Base-by-base conservation (phyloP, 2,113 vertebrate genomes). In the Naja naja region DNA sequence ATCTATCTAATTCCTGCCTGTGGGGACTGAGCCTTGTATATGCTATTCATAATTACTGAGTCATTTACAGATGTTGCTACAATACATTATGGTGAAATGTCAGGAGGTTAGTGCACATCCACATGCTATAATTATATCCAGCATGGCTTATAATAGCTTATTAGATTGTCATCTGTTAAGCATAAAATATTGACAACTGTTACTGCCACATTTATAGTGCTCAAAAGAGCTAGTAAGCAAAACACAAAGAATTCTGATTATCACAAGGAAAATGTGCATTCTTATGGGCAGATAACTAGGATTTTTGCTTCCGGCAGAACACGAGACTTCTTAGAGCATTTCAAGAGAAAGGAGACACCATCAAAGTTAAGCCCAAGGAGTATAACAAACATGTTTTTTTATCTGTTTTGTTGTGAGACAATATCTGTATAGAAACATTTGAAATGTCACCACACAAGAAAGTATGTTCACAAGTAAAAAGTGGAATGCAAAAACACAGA, bases 121-220 rank as follows among this genome's bases (percentile, higher is more conserved):
- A 90, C 87, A 90, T 49, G 23, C 93, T 94, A 69, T 94, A 96
- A 96, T 96, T 94, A 89, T n/a, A 89, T 6, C 86, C 95, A 90
- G 55, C 47, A 88, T 95, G 95, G 86, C 92, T 97, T 95, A 64
- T 95, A 95, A 95, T 93, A 95, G 95, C 94, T 96, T 95, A 95
- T 96, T 96, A 94, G 95, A 87, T 95, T 95, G 96, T 95, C 94
- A 96, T 95, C 96, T 93, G 93, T 94, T 96, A 96, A 95, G 95
- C 94, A 90, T 90, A 94, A 94, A 95, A 94, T 94, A 92, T 85
- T 64, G 95, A 95, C 96, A 96, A 92, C 58, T 95, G 94, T 94
- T 95, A 92, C 94, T 90, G 34, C 91, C 93, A 93, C 95, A 95
- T 96, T 96, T 94, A 89, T 94, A 94, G 94, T 90, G 56, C 94